These are phyloP conservation scores for Leptodirus hochenwartii DNA, from an alignment of 2,888 invertebrate genomes.

Conservation along the genomic window DNA sequence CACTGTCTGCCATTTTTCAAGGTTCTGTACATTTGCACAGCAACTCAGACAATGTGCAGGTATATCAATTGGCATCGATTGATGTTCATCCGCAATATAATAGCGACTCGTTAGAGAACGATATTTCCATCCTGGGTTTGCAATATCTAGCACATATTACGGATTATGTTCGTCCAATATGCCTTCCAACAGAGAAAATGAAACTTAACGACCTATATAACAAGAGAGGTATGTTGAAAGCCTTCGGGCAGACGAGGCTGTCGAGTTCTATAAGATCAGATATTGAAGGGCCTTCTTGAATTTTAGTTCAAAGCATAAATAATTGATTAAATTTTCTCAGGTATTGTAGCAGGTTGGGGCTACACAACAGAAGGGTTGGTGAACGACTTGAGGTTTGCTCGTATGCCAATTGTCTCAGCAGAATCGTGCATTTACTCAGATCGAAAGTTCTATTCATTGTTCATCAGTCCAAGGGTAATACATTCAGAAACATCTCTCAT, in stretches of 20 bases:
- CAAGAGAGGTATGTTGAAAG: constrained; percentile 1
- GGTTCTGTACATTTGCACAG: not conserved
- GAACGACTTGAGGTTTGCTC: constrained; percentile 34
- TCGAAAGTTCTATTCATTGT: constrained; percentile 17
- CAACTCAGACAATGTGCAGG: constrained; percentile 28
- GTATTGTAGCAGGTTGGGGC: constrained; percentile 28
- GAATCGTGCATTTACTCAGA: constrained; percentile 40
- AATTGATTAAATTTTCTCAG: constrained; percentile 12
- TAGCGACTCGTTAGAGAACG: constrained; percentile 25
- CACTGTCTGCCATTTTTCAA: not conserved
- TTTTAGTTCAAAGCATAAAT: not conserved
- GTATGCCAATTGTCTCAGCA: constrained; percentile 41
- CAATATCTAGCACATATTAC: constrained; percentile 30
- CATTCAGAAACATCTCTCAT: no score
- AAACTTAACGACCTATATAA: not conserved
- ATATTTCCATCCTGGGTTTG: constrained; percentile 36
- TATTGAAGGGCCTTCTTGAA: not conserved
- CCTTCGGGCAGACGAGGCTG: no score
- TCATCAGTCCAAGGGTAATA: not conserved
- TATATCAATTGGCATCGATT: constrained; percentile 26
- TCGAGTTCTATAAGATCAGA: no score
- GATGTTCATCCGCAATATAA: constrained; percentile 26
- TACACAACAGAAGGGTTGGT: constrained; percentile 34
- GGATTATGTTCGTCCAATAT: constrained; percentile 34
- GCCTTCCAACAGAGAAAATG: constrained; percentile 16